Evolutionary conservation across 2,113 vertebrate genomes (phyloP), one percentile per base, ranked within the genome.

Genomic region (Genyomyrus donnyi): DNA sequence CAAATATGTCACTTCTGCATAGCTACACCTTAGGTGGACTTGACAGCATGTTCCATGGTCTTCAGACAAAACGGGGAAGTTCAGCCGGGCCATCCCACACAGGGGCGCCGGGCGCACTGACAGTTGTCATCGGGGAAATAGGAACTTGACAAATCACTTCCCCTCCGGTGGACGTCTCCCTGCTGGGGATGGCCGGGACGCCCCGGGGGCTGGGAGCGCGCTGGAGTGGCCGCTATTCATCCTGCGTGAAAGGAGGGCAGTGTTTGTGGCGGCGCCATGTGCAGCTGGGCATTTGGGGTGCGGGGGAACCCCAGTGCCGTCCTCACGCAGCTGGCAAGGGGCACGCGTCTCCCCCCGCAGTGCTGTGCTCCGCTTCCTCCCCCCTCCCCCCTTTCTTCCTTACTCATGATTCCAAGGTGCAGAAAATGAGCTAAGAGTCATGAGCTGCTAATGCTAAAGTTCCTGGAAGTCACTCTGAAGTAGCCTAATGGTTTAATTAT

Each of bases 71-170:
- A 58, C 31, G 39, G n/a, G 42, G 48, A 58, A 58, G 62, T 35
- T 19, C 39, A 91, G 90, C 85, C 31, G 45, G 80, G n/a, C 42
- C 10, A n/a, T 77, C 49, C 48, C 48, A 52, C 77, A 90, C 92
- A 62, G 84, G 90, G 83, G 90, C 80, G 52, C 31, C 87, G 85
- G 88, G 49, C 87, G 85, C n/a, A 56, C 52, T 50, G 87, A 87
- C 80, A 77, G 90, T 90, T 93, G 91, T 90, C 90, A 92, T 89
- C 88, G 49, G 46, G 87, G 89, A 91, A 89, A 89, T 46, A 83
- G 58, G 83, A 90, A 83, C 90, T 91, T 93, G 92, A 93, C 89
- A 87, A 93, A 93, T 91, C 53, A 90, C 90, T 91, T 93, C 90
- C 88, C 56, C 89, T 66, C 88, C n/a, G 2, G 15, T 31, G 48